Percentiles rank a stretch among this genome's conserved stretches.
Conservation (phyloP, 2,888 invertebrate genomes). For the Poecilus cupreus region DNA sequence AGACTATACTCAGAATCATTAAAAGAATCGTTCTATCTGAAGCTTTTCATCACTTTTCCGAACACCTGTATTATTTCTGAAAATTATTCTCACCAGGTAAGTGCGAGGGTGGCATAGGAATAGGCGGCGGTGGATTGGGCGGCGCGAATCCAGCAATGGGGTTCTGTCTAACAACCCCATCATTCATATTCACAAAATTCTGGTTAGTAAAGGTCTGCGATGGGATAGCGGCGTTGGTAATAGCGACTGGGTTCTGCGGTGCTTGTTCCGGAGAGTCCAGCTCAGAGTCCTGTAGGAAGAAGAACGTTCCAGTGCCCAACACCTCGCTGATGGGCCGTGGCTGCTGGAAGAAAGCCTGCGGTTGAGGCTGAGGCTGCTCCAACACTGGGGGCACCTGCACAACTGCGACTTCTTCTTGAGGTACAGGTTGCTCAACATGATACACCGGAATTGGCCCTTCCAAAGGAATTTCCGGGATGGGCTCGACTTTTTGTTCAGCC, state of each 20-base stretch:
- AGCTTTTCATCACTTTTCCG: no score
- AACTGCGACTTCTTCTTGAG: slow-evolving; percentile 59
- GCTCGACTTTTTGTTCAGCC: slow-evolving; percentile 59
- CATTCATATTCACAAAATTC: slow-evolving; percentile 77
- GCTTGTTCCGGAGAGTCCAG: slow-evolving; percentile 80
- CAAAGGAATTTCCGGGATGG: slow-evolving; percentile 22
- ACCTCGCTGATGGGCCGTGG: slow-evolving; percentile 83
- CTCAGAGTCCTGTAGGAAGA: slow-evolving; percentile 93
- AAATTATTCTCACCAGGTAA: not conserved
- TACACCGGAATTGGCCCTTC: slow-evolving; percentile 39
- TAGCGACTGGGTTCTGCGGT: slow-evolving; percentile 67
- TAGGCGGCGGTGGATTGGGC: slow-evolving; percentile 75
- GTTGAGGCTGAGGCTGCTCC: slow-evolving; percentile 65
- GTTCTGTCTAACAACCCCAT: slow-evolving; percentile 70
- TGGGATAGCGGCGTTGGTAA: slow-evolving; percentile 75
- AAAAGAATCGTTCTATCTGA: no score
- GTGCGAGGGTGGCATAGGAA: slow-evolving; percentile 74
- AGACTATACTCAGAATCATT: no score
- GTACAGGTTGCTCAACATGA: slow-evolving; percentile 50
- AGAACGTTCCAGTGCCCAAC: slow-evolving; percentile 85
- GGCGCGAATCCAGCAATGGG: slow-evolving; percentile 75
- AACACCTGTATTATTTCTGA: no score
- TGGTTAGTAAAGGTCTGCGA: slow-evolving; percentile 92
- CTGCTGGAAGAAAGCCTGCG: slow-evolving; percentile 73
- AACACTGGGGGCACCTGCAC: slow-evolving; percentile 65